Evolutionary conservation across 2,888 invertebrate species (phyloP), one percentile per base, ranked within the genome.

Genomic region (Flabesymbios commensalis): DNA sequence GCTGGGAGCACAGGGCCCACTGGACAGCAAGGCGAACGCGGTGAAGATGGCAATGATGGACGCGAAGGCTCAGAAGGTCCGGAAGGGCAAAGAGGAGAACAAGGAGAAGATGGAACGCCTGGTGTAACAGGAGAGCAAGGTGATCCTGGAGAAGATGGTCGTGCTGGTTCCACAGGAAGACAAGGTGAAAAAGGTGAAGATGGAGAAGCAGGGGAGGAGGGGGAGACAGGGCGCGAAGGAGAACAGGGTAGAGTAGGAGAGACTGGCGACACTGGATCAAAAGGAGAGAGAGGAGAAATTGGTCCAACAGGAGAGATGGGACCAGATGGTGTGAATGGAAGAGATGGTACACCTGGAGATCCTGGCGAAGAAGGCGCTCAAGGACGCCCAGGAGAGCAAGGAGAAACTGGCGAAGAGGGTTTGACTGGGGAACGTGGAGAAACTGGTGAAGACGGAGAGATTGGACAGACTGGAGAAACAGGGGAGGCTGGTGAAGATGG

Each of bases 341-440:
- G 41, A n/a, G 26, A 47, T 31, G 63, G 63, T 48, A 1, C 1
- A 10, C 53, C 56, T 41, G 66, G 66, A n/a, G 22, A 26, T 17
- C 45, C 56, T 19, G 64, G 64, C 45, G 45, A 53, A 10, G 22
- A n/a, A 36, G 63, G 61, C 24, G 26, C 53, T 39, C 19, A 33
- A 26, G 64, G 64, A 48, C n/a, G 47, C 19, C 39, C 61, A 32
- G 64, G 64, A n/a, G 36, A 39, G 1, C 32, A 53, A 33, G 66
- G 47, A 45, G 26, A 51, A 3, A 32, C 43, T 14, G 57, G 65
- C 17, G 32, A 54, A n/a, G 42, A 47, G 26, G 55, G 66, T 42
- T 45, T 49, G 33, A 56, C 45, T 32, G 63, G 63, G 36, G 19
- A 19, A 14, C 51, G 51, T n/a, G 63, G 63, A 4, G 29, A 42